These are phyloP conservation scores for Empidonax traillii DNA, from an alignment of 2,113 vertebrate species.

Conservation along the genomic window DNA sequence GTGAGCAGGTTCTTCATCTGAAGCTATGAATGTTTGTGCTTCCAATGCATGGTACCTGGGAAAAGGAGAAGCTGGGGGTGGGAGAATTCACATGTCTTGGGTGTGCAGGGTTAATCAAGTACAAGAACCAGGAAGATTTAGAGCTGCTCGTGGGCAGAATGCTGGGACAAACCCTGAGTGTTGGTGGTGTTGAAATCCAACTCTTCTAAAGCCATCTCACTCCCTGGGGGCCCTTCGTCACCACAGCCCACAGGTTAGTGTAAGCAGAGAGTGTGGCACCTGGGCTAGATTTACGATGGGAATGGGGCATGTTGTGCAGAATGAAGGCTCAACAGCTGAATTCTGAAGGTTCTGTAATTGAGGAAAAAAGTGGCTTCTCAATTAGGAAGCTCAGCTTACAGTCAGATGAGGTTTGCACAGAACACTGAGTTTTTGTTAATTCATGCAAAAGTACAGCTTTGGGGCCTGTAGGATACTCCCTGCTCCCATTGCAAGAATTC, in stretches of 20 bases:
- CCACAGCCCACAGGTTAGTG: neutral
- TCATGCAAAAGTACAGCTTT: conserved; percentile 35
- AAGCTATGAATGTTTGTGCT: neutral
- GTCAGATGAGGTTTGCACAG: conserved; percentile 39
- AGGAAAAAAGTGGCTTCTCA: neutral
- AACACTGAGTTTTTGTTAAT: conserved; percentile 51
- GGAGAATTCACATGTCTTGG: neutral
- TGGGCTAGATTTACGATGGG: neutral
- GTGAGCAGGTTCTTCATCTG: neutral
- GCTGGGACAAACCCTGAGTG: neutral
- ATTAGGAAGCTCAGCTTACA: conserved; percentile 30
- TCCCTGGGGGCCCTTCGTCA: neutral
- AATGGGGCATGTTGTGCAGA: neutral
- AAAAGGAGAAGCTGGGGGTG: neutral
- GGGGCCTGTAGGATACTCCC: conserved; percentile 13
- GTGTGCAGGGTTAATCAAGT: neutral
- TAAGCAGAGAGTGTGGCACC: neutral
- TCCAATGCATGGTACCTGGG: neutral
- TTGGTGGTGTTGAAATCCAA: neutral
- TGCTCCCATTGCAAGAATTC: neutral
- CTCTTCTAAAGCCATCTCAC: neutral
- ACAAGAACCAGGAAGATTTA: neutral
- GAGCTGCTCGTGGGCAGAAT: neutral
- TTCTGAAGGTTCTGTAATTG: neutral
- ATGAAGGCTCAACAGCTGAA: neutral